Conservation (phyloP, 2,113 vertebrate species). For the Brachyhypopomus occidentalis region DNA sequence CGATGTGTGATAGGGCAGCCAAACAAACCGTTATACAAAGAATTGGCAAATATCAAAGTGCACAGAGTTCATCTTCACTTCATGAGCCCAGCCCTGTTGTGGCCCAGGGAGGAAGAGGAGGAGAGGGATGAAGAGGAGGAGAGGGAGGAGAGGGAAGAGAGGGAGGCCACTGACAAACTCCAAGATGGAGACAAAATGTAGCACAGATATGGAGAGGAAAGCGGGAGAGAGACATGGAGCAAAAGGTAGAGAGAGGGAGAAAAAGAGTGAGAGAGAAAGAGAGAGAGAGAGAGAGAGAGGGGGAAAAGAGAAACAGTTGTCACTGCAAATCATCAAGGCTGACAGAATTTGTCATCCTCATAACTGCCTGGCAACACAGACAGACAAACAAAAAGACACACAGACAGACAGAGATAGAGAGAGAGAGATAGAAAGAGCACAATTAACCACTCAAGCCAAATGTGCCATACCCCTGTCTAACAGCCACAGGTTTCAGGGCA, state of each 20-base stretch:
- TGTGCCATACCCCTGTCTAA: slow-evolving; percentile 16
- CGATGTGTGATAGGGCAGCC: no score
- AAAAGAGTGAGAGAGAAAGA: slow-evolving; percentile 6
- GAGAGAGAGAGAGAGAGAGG: not conserved
- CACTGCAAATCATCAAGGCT: no score
- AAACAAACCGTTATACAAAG: no score
- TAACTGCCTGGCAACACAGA: not conserved
- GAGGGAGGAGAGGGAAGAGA: no score
- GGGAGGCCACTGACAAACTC: slow-evolving; percentile 56
- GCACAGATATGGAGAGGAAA: slow-evolving; percentile 44
- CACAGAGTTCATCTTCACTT: no score
- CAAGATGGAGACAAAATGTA: slow-evolving; percentile 6
- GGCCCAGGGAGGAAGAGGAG: not conserved
- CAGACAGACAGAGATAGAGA: not conserved
- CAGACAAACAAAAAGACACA: not conserved
- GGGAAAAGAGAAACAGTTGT: no score
- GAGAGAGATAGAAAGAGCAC: not conserved
- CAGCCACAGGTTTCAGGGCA: slow-evolving; percentile 57
- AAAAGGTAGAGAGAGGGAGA: not conserved
- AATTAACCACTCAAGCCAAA: not conserved
- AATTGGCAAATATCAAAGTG: no score
- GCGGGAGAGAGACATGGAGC: slow-evolving; percentile 23
- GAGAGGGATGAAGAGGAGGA: not conserved
- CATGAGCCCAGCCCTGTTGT: no score
- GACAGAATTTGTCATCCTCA: no score